phyloP scores from a whole-genome alignment of 2,113 vertebrate genomes.

The Laterallus jamaicensis region DNA sequence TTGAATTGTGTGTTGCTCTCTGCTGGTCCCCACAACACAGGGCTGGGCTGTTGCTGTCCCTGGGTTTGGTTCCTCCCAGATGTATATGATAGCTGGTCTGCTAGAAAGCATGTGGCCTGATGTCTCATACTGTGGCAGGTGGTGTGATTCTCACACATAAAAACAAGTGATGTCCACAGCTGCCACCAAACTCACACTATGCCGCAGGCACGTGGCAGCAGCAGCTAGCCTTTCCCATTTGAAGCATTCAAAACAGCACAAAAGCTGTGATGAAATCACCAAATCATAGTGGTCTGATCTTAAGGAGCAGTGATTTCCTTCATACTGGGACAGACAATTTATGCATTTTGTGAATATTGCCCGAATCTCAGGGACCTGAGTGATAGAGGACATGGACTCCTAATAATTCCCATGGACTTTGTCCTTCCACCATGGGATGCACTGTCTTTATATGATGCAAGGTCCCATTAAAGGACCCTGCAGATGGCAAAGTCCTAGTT shows the following conservation, averaged over 20 bases:
- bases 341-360: neutral
- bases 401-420: neutral
- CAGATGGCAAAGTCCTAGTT: neutral
- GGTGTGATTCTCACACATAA: neutral
- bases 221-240: neutral
- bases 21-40: too few species aligned
- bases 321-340: neutral
- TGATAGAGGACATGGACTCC: neutral
- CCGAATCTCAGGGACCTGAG: neutral
- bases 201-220: neutral
- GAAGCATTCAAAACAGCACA: neutral
- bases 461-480: neutral
- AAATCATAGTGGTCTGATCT: neutral
- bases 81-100: neutral
- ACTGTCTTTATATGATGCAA: neutral
- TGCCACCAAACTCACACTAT: neutral
- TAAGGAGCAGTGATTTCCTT: neutral
- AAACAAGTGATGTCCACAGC: neutral
- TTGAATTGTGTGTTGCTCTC: too few species aligned
- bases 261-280: neutral
- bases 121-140: neutral
- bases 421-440: neutral
- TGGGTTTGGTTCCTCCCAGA: neutral
- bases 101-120: accelerated
- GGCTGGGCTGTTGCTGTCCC: neutral